These are phyloP conservation scores for Ceratina calcarata DNA, from an alignment of 1,140 invertebrate genomes.

Conservation along the genomic window DNA sequence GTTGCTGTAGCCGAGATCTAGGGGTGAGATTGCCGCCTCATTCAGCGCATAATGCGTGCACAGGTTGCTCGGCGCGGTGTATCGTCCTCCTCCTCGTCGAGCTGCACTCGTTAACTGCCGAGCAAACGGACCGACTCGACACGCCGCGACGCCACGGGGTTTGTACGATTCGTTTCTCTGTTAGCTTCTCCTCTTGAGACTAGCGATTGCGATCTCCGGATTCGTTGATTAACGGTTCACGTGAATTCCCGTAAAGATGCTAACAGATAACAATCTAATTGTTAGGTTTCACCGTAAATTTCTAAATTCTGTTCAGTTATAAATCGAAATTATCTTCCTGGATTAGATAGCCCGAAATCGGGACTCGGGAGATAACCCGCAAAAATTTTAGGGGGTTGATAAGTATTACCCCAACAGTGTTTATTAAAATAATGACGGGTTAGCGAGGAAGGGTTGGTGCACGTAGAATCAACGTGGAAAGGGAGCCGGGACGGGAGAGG, in stretches of 20 bases:
- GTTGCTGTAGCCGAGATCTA: conserved; percentile 46
- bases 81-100: conserved; percentile 55
- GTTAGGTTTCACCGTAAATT: neutral
- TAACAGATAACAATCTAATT: too few relatives aligned
- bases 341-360: neutral
- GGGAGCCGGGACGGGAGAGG: neutral
- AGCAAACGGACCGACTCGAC: conserved; percentile 58
- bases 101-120: conserved; percentile 59
- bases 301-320: too few relatives aligned
- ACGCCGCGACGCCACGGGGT: neutral
- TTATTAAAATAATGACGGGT: conserved; percentile 36
- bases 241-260: too few relatives aligned
- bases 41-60: conserved; percentile 63
- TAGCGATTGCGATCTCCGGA: conserved; percentile 1
- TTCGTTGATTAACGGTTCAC: conserved; percentile 9
- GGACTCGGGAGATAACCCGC: neutral
- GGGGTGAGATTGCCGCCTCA: conserved; percentile 59
- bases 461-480: conserved; percentile 7
- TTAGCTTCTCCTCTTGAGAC: neutral
- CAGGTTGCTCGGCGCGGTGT: conserved; percentile 36
- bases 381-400: neutral
- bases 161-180: conserved; percentile 44
- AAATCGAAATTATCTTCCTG: too few relatives aligned
- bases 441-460: neutral
- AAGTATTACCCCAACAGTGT: neutral